Evolutionary conservation across 2,888 invertebrate species (phyloP), one percentile per base, ranked within the genome.

Genomic region (Leptinotarsa rubiginosa): DNA sequence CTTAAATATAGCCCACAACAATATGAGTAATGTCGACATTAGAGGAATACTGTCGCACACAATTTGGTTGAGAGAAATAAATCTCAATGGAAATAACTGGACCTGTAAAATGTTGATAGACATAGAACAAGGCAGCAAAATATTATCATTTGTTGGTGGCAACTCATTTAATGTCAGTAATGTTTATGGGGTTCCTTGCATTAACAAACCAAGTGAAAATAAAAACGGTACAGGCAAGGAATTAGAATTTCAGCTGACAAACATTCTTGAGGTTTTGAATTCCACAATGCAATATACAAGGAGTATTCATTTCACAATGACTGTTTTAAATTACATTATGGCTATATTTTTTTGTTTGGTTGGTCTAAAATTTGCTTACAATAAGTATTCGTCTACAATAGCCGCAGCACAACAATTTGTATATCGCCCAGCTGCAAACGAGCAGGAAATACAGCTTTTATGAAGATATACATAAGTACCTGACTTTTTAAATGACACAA

Each of bases 11-110:
- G 75, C 77, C 31, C 52, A 75, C 50, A 77, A 74, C 54, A 65
- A 74, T 66, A n/a, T 77, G 25, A 75, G 64, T n/a, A 70, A 70
- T 54, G 62, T 75, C 20, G 72, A 77, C 64, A 52, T 75, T 4
- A 75, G 65, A 16, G 71, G 65, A 41, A 70, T 77, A 4, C 22
- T 74, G 15, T 52, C 67, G 0, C 71, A 72, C 31, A 70, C 69
- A 4, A 56, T 66, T 25, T 75, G 74, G 75, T 68, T 75, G n/a
- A 72, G 62, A 52, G 64, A 65, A 68, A 74, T 77, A 18, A 70
- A 74, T 59, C 18, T 77, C 31, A 69, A 71, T 20, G 77, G 75
- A 3, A 77, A 77, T 15, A 70, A 74, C 31, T 77, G 77, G 77
- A 64, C 69, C 16, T 77, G 77, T 50, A 75, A 65, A 41, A 47